Conservation (phyloP, 2,797 vertebrate genomes). For the Rhodeus uyekii region DNA sequence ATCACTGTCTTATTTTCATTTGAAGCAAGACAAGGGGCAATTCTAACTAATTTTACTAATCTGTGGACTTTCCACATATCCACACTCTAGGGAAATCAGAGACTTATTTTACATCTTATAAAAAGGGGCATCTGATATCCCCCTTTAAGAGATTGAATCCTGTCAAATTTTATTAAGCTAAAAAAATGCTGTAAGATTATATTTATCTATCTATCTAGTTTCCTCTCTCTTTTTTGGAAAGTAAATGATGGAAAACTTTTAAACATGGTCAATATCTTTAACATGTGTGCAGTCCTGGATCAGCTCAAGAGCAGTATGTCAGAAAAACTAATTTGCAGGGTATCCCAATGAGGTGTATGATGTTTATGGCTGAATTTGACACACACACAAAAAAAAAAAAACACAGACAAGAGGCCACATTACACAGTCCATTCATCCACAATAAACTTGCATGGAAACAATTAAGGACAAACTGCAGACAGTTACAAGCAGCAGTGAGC, state of each 20-base stretch:
- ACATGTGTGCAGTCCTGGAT: background rate
- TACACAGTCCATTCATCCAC: constrained; percentile 5
- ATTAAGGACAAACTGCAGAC: constrained; percentile 1
- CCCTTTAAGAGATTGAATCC: too few species aligned
- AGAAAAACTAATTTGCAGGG: constrained; percentile 13
- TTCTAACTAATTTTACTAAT: too few species aligned
- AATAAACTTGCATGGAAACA: constrained; percentile 12
- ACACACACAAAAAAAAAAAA: background rate
- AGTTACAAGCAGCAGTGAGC: background rate
- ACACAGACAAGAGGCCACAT: background rate
- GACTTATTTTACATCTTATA: too few species aligned
- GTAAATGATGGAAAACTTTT: background rate
- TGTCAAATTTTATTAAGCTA: too few species aligned
- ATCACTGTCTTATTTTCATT: too few species aligned
- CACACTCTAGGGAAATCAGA: too few species aligned
- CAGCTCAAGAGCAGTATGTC: background rate
- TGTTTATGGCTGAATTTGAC: constrained; percentile 1
- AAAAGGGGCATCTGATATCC: too few species aligned
- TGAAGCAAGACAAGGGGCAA: too few species aligned
- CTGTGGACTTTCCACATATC: too few species aligned
- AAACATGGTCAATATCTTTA: background rate
- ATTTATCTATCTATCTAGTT: too few species aligned
- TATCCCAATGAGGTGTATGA: background rate
- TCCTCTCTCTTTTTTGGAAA: background rate
- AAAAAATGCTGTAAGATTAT: too few species aligned